Evolutionary conservation across 2,888 invertebrate genomes (phyloP), one percentile per base, ranked within the genome.

Genomic region (Allacma fusca): DNA sequence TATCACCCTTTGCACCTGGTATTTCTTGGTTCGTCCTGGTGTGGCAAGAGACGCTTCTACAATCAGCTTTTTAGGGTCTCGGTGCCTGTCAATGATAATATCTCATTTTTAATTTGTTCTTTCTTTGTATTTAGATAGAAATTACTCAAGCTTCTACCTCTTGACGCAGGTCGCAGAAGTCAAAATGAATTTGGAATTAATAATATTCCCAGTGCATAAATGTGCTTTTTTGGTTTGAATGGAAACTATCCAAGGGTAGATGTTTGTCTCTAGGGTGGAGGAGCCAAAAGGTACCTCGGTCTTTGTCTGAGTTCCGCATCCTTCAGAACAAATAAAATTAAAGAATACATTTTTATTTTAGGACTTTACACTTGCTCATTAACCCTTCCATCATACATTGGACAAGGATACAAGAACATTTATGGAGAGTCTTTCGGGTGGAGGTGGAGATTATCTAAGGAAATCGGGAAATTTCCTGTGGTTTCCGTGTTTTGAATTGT

Each of bases 161-260:
- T 44, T 44, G 12, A 76, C n/a, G 28, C 76, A 76, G 9, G 71
- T 34, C 5, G 76, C 76, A 7, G 71, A 21, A 0, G 76, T 76
- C 7, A 76, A 9, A n/a, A 76, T 44, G 40, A 43, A 76, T 28
- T 65, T 70, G 21, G 62, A 62, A 26, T 70, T 76, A 24, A 76
- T 76, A n/a, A 76, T 76, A 64, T 64, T 71, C 50, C 76, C 76
- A n/a, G 76, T 62, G 34, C 76, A 76, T n/a, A 76, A 65, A 71
- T 76, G 76, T 21, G 21, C 4, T 2, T 29, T 21, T 13, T 43
- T 43, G 7, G 71, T n/a, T 12, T 29, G 21, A n/a, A 76, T 71
- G 26, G 76, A 70, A 24, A 76, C 76, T 24, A 76, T 16, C 76
- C 76, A 76, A 19, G 76, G 76, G 34, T 68, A 76, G 12, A 59